Conservation (phyloP, 2,888 invertebrate genomes). For the Sericinus montela region DNA sequence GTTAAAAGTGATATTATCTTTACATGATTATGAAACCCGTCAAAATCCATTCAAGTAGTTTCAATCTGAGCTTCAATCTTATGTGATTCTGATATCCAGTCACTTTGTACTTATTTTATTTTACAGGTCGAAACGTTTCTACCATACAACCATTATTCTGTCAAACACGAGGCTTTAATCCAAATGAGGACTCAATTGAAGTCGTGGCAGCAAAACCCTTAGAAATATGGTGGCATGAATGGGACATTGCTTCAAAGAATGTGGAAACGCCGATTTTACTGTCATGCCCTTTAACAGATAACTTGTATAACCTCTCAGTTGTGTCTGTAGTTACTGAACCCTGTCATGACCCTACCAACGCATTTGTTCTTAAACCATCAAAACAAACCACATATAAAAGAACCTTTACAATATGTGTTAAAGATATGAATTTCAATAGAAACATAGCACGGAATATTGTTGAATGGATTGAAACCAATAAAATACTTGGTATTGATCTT, state of each 20-base stretch:
- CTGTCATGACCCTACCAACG: slow-evolving; percentile 67
- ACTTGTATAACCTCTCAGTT: slow-evolving; percentile 49
- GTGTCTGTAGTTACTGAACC: slow-evolving; percentile 74
- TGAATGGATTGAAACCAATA: slow-evolving; percentile 86
- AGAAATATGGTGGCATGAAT: slow-evolving; percentile 82
- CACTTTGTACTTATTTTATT: too few relatives aligned
- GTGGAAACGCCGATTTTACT: slow-evolving; percentile 80
- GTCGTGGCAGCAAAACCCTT: slow-evolving; percentile 78
- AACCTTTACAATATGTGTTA: slow-evolving; percentile 84
- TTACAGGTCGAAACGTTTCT: slow-evolving; percentile 60
- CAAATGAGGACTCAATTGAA: slow-evolving; percentile 62
- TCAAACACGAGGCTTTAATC: slow-evolving; percentile 65
- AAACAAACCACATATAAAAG: slow-evolving; percentile 35
- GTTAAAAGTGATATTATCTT: too few relatives aligned
- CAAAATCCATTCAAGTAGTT: too few relatives aligned
- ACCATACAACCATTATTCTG: slow-evolving; percentile 69
- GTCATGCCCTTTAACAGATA: slow-evolving; percentile 80
- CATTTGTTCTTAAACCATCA: slow-evolving; percentile 47
- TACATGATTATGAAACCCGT: too few relatives aligned
- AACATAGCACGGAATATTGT: slow-evolving; percentile 81
- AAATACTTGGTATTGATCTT: slow-evolving; percentile 82
- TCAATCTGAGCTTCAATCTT: too few relatives aligned
- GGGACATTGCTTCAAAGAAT: slow-evolving; percentile 70
- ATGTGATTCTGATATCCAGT: too few relatives aligned
- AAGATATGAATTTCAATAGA: slow-evolving; percentile 82